Conservation (phyloP, 2,797 vertebrate genomes). For the Limnodromus scolopaceus region DNA sequence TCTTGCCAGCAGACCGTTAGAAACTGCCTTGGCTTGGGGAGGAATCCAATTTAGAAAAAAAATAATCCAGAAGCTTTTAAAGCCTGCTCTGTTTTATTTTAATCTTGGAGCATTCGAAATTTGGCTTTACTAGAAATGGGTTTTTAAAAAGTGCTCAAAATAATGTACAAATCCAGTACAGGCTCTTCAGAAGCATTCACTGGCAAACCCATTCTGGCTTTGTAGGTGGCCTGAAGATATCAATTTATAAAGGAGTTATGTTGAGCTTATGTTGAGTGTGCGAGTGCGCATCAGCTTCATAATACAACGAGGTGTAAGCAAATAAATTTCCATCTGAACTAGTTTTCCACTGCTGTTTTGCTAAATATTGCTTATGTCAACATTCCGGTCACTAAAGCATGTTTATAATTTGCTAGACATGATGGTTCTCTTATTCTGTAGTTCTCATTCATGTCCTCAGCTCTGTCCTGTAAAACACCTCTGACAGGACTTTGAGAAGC, state of each 20-base stretch:
- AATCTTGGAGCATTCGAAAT: neutral
- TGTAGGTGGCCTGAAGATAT: neutral
- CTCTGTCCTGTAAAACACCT: neutral
- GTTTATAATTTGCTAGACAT: neutral
- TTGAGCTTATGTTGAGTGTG: neutral
- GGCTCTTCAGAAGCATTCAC: neutral
- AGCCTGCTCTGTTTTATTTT: neutral
- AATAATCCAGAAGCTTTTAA: neutral
- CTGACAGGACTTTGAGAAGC: neutral
- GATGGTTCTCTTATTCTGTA: neutral
- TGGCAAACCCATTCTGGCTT: neutral
- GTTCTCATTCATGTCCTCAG: neutral
- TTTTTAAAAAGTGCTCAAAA: neutral
- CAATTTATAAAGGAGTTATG: neutral
- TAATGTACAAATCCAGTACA: neutral
- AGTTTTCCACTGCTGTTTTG: neutral
- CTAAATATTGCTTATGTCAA: neutral
- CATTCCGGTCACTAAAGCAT: neutral
- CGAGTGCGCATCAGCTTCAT: neutral
- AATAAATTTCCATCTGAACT: neutral
- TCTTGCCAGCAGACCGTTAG: conserved; percentile 5
- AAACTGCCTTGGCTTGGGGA: neutral
- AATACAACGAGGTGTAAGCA: neutral
- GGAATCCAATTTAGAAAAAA: neutral
- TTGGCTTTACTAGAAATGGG: neutral